Conservation (phyloP, 2,797 vertebrate species). For the Taenioides sp. region DNA sequence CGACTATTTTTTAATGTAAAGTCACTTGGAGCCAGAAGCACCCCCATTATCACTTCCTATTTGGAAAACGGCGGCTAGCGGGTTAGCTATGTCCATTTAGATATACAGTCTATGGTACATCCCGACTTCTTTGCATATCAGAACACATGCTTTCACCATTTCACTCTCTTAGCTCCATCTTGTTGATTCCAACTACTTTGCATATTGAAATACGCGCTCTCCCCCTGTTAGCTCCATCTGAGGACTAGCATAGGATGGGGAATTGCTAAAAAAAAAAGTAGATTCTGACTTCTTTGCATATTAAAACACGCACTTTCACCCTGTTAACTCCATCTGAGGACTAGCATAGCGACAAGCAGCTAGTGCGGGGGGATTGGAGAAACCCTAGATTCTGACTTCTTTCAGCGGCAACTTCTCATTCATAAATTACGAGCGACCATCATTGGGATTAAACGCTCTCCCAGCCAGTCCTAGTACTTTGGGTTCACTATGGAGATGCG, state of each 20-base stretch:
- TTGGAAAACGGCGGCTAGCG: too few species aligned
- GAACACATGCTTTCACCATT: too few species aligned
- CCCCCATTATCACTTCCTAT: too few species aligned
- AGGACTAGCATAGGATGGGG: neutral
- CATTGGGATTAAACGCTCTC: constrained; percentile 44
- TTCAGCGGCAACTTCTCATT: constrained; percentile 44
- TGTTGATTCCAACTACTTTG: constrained; percentile 31
- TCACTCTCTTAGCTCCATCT: too few species aligned
- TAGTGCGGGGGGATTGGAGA: constrained; percentile 16
- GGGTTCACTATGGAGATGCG: constrained; percentile 54
- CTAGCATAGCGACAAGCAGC: constrained; percentile 1
- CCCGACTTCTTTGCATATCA: too few species aligned
- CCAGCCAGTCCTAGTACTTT: constrained; percentile 38
- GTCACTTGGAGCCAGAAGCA: too few species aligned
- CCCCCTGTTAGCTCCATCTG: neutral
- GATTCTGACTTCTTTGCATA: constrained; percentile 29
- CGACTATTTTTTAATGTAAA: too few species aligned
- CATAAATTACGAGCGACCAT: constrained; percentile 52
- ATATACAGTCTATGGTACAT: too few species aligned
- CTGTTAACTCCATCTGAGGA: neutral
- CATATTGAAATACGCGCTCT: neutral
- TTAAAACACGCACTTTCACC: neutral
- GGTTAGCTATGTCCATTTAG: too few species aligned
- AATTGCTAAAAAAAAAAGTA: neutral
- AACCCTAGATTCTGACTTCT: constrained; percentile 39